phyloP scores from a whole-genome alignment of 2,113 vertebrate species.

The Pterophyllum scalare region DNA sequence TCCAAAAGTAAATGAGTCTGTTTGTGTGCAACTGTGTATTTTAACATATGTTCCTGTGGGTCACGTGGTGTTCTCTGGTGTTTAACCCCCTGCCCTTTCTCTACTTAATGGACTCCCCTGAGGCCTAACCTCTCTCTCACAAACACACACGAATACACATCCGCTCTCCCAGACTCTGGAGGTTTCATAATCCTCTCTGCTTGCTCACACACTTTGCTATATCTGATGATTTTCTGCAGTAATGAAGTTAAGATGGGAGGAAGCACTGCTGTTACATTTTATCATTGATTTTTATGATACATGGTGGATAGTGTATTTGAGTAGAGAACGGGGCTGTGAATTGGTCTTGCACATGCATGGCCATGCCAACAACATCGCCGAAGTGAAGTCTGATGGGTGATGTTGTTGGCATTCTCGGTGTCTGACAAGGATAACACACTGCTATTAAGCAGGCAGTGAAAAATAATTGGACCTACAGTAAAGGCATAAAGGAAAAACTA shows the following conservation, averaged over 20 bases:
- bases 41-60: constrained; percentile 13
- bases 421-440: constrained; percentile 2
- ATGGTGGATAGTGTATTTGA: not conserved
- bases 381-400: not conserved
- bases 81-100: constrained; percentile 44
- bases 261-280: constrained; percentile 32
- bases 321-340: not conserved
- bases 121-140: constrained; percentile 12
- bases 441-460: not conserved
- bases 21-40: constrained; percentile 6
- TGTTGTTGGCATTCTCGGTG: not conserved
- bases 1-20: not conserved
- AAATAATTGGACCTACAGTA: not conserved
- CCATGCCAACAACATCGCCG: not conserved
- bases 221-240: constrained; percentile 18
- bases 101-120: constrained; percentile 45
- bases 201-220: not conserved
- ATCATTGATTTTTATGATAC: constrained; percentile 12
- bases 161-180: not conserved
- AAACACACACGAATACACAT: not conserved
- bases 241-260: constrained; percentile 20
- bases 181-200: constrained; percentile 14
- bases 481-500: not conserved
- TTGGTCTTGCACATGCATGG: not conserved
- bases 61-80: not conserved